Base-by-base conservation (phyloP, 2,797 vertebrate genomes). In the Brotula barbata region DNA sequence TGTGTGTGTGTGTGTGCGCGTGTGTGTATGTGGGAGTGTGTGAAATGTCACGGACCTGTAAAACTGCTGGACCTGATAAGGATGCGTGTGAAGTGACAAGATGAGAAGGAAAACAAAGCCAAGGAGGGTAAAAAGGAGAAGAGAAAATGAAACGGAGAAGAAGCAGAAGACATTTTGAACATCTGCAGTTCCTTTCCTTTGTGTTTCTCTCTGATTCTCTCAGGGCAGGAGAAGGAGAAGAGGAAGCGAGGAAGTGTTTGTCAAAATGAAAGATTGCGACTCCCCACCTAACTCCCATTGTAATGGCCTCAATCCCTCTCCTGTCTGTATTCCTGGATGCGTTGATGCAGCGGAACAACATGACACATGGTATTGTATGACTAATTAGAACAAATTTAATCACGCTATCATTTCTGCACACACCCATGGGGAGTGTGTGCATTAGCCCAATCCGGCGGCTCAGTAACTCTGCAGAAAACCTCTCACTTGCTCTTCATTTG, bases 351-450 rank as follows among this genome's bases (percentile, higher is more conserved):
- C 44, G 48, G 83, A 85, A 80, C 68, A 34, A 51, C 14, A 73
- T 80, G 83, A 87, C 84, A 87, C 82, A 83, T 89, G 56, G 57
- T 48, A 66, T 79, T 76, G 80, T 87, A 84, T 87, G 85, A 87
- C 90, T 91, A 90, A 92, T 90, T 89, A 83, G 82, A 85, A 87
- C 68, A 70, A 89, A 90, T 88, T 90, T 90, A 89, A 90, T 84
- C 86, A 68, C 54, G 66, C 69, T 85, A 87, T 90, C 78, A 82
- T 88, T 78, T 88, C 77, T 73, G 85, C 85, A 87, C 82, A 84
- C 79, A 83, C 81, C 90, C 83, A 70, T 20, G 14, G 89, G 88
- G 91, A 89, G 80, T 74, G 62, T 72, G 73, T 74, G 75, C 81
- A 87, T 89, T 87, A 87, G 80, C 53, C 84, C 78, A 51, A 86